Base-by-base conservation (phyloP, 1,140 invertebrate genomes). In the Pseudoatta argentina region DNA sequence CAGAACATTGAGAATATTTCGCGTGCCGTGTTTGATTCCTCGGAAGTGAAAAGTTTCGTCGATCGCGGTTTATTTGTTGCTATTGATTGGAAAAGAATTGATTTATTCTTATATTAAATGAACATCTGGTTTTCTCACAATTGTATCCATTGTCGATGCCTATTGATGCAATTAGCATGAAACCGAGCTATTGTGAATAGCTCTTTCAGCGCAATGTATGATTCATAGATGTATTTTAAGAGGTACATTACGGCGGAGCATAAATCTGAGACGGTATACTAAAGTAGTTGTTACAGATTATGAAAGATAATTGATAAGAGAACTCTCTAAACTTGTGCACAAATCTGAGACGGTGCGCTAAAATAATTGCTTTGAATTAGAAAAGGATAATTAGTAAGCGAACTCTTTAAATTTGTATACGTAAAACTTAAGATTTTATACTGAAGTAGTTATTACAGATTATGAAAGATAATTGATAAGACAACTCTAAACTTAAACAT, bases 141-240 rank as follows among this genome's bases (percentile, higher is more conserved):
- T 51, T 83, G 10, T 30, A 14, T 16, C 67, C 55, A 48, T 63
- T 83, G 79, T 61, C 27, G 27, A 30, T 73, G 69, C 39, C 6
- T 18, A 57, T 81, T 81, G 64, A 44, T 44, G 79, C 69, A 73
- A 72, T 61, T 83, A 73, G 53, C 66, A 63, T 21, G 67, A 63
- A 14, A 14, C 79, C 16, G 18, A 51, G 27, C 55, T 83, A 63
- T 63, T 75, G 79, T 83, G 79, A 83, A 61, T 51, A 18, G 27
- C 69, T 73, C 69, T 73, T 63, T 83, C 64, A 73, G 39, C 14
- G 39, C 34, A 24, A 83, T 24, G 69, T 14, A 16, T 73, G 79
- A 83, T 34, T 83, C 67, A 82, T 48, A 21, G 53, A 18, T 83
- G 27, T 83, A 75, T 61, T 83, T 83, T 61, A 61, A 63, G 55